A percentile compares a stretch with the other conserved stretches of the same genome.
Conservation (phyloP, 1,140 invertebrate genomes). For the Battus philenor region DNA sequence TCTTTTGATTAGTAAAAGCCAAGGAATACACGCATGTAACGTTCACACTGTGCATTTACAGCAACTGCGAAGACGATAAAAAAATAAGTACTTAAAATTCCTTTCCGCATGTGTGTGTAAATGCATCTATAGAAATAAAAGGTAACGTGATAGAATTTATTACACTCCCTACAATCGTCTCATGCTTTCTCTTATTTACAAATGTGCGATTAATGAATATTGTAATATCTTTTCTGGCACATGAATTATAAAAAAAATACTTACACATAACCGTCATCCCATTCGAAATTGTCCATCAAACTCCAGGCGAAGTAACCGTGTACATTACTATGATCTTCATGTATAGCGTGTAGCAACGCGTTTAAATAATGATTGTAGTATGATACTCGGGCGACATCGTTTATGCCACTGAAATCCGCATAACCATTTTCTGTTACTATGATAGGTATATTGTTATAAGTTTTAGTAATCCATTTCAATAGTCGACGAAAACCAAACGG, state of each 20-base stretch:
- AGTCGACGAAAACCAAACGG: conserved; percentile 64
- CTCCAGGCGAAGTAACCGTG: conserved; percentile 84
- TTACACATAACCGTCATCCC: conserved; percentile 79
- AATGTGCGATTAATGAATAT: too few species aligned
- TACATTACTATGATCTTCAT: conserved; percentile 81
- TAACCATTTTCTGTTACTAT: conserved; percentile 87
- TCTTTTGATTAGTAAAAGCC: too few species aligned
- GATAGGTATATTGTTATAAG: conserved; percentile 81
- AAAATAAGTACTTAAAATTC: too few species aligned
- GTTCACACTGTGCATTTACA: too few species aligned
- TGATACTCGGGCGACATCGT: conserved; percentile 71
- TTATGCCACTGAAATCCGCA: conserved; percentile 65
- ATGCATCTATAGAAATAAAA: too few species aligned
- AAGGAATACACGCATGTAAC: too few species aligned
- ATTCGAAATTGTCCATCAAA: conserved; percentile 87
- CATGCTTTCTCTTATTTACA: too few species aligned
- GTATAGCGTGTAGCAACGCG: conserved; percentile 58
- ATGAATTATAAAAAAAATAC: conserved; percentile 32
- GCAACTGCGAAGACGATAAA: too few species aligned
- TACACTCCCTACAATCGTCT: too few species aligned
- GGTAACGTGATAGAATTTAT: too few species aligned
- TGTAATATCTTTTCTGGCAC: too few species aligned
- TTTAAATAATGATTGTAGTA: conserved; percentile 80
- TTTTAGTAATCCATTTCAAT: conserved; percentile 81
- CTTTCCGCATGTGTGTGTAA: too few species aligned